These are phyloP conservation scores for Holotrichia oblita DNA, from an alignment of 1,140 invertebrate genomes.

Conservation along the genomic window DNA sequence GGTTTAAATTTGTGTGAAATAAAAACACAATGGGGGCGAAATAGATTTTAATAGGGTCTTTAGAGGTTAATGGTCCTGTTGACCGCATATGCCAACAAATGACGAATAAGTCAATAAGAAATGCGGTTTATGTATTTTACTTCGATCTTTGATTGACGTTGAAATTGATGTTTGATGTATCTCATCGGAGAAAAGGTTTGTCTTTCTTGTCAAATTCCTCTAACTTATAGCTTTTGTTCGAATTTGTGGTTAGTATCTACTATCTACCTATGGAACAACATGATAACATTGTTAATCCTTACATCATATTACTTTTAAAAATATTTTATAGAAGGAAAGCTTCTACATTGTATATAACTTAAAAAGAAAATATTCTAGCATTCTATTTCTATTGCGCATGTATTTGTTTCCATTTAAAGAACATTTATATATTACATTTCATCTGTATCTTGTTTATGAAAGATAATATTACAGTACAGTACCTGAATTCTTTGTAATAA, in stretches of 20 bases:
- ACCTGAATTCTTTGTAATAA: no score
- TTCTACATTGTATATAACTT: no score
- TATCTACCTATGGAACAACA: no score
- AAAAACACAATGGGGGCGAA: constrained; percentile 27
- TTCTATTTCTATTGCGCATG: no score
- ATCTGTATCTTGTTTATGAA: no score
- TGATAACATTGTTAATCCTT: no score
- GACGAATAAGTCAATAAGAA: constrained; percentile 28
- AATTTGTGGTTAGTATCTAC: neutral
- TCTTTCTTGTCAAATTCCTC: neutral
- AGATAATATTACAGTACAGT: no score
- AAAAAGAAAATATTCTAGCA: no score
- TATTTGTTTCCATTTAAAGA: no score
- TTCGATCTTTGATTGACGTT: constrained; percentile 21
- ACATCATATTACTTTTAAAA: no score
- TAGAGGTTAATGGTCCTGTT: constrained; percentile 37
- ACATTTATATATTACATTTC: no score
- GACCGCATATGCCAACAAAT: constrained; percentile 41
- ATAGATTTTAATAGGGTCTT: neutral
- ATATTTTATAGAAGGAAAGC: no score
- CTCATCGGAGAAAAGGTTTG: neutral
- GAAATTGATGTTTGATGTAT: constrained; percentile 16
- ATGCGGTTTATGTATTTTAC: constrained; percentile 20
- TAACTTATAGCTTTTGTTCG: constrained; percentile 3
- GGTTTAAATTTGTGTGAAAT: constrained; percentile 34